Percentiles rank a stretch among this genome's conserved stretches.
These are phyloP conservation scores for Macrosoma leucophasiata DNA, from an alignment of 2,888 invertebrate species.

Conservation along the genomic window DNA sequence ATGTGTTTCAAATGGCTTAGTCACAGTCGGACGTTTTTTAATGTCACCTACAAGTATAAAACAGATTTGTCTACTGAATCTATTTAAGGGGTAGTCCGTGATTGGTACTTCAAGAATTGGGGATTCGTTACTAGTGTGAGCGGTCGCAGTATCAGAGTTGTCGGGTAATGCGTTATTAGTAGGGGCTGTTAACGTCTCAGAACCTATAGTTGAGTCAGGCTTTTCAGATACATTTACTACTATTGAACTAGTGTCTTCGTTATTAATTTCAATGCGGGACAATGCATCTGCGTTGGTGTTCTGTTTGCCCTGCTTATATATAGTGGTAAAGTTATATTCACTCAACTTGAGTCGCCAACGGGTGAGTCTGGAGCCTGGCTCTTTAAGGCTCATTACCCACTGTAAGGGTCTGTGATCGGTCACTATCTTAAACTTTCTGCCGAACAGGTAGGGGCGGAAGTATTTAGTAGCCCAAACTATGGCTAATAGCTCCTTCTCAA, in stretches of 20 bases:
- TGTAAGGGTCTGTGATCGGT: conserved; percentile 17
- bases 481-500: conserved; percentile 33
- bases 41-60: conserved; percentile 16
- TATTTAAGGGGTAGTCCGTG: conserved; percentile 7
- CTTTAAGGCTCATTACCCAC: conserved; percentile 17
- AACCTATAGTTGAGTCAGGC: no score
- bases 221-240: conserved; percentile 11
- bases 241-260: no score
- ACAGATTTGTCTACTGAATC: not conserved
- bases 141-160: not conserved
- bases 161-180: no score
- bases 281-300: conserved; percentile 26
- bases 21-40: conserved; percentile 14
- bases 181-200: no score
- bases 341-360: conserved; percentile 24
- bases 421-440: conserved; percentile 16
- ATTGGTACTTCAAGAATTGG: conserved; percentile 7
- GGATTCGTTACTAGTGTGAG: not conserved
- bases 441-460: conserved; percentile 17
- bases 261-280: conserved; percentile 23
- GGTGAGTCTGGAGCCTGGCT: conserved; percentile 22
- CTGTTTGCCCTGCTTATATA: conserved; percentile 19
- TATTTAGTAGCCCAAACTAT: conserved; percentile 26
- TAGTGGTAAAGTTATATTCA: conserved; percentile 22
- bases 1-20: not conserved